These are phyloP conservation scores for western clawed frog (Xenopus tropicalis) DNA, from an alignment of 2,113 vertebrate genomes.

Conservation along the genomic window DNA sequence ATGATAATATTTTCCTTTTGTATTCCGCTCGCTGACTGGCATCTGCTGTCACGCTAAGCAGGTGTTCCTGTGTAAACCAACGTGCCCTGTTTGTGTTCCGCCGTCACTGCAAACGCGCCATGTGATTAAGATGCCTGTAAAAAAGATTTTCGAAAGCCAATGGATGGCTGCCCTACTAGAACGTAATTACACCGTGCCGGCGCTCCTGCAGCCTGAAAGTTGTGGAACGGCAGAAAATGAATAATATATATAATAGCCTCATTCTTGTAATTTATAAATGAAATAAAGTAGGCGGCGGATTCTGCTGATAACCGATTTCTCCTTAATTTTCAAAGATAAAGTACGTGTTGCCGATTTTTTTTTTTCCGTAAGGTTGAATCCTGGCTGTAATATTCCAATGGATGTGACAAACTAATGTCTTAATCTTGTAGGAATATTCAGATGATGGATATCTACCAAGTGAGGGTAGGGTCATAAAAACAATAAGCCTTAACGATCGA, in stretches of 20 bases:
- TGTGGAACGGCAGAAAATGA: slow-evolving; percentile 90
- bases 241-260: slow-evolving; percentile 96
- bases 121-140: slow-evolving; percentile 99
- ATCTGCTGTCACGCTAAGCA: slow-evolving; percentile 99
- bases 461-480: slow-evolving; percentile 13
- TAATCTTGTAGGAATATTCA: too few species aligned
- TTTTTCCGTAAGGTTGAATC: slow-evolving; percentile 50
- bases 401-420: too few species aligned
- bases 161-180: slow-evolving; percentile 99
- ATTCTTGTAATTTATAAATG: slow-evolving; percentile 98
- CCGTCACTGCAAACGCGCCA: slow-evolving; percentile 89
- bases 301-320: slow-evolving; percentile 82
- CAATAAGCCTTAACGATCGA: slow-evolving; percentile 15
- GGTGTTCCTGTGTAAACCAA: slow-evolving; percentile 98
- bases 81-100: slow-evolving; percentile 96
- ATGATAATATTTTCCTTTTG: slow-evolving; percentile 72
- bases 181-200: slow-evolving; percentile 97
- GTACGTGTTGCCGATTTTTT: slow-evolving; percentile 73
- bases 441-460: slow-evolving; percentile 1
- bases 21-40: slow-evolving; percentile 94
- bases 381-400: too few species aligned
- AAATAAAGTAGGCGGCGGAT: slow-evolving; percentile 92
- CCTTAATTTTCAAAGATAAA: slow-evolving; percentile 75
- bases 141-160: slow-evolving; percentile 98
- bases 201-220: slow-evolving; percentile 78